Base-by-base conservation (phyloP, 1,140 invertebrate species). In the Heliothis subflexa region DNA sequence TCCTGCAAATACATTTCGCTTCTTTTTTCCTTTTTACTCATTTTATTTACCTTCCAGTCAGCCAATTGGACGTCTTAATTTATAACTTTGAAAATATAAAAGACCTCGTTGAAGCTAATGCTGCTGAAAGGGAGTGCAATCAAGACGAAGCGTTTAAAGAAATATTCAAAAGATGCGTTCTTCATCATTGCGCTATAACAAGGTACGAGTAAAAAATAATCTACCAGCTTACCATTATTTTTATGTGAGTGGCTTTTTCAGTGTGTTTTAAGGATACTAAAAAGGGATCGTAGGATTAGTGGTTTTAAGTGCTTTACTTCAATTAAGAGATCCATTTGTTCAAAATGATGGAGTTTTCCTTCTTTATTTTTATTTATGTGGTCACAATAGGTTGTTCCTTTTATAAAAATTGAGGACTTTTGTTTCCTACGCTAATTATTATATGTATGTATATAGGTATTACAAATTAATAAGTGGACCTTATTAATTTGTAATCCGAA, bases 1-100 rank as follows among this genome's bases (percentile, higher is more conserved):
- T 57, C 18, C 47, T 47, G 33, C 16, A 47, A 78, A 78, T 18
- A 70, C 40, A 11, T 14, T 18, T 28, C 11, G 16, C 13, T 16
- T 62, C 1, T 45, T 25, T 5, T 16, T 33, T 25, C 49, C 62
- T 75, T 62, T 47, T 47, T 13, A 25, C 0, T 14, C 14, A 2
- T n/a, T 73, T 81, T 76, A 72, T 84, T 81, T 80, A 52, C 62
- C 14, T 85, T 88, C 50, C 84, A 88, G 87, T 81, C 66, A 82
- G 83, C 57, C 87, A 88, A 82, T 85, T 88, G 79, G 86, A 88
- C 71, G 68, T 87, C 81, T 82, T 88, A 83, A 85, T 85, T 82
- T 82, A 87, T 73, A 87, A 86, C 71, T 82, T 89, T 25, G 78
- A 86, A 82, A 85, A 86, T 80, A 89, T 87, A 74, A 81, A 86